phyloP scores from a whole-genome alignment of 2,888 invertebrate genomes.

The Napeogenes sylphis region DNA sequence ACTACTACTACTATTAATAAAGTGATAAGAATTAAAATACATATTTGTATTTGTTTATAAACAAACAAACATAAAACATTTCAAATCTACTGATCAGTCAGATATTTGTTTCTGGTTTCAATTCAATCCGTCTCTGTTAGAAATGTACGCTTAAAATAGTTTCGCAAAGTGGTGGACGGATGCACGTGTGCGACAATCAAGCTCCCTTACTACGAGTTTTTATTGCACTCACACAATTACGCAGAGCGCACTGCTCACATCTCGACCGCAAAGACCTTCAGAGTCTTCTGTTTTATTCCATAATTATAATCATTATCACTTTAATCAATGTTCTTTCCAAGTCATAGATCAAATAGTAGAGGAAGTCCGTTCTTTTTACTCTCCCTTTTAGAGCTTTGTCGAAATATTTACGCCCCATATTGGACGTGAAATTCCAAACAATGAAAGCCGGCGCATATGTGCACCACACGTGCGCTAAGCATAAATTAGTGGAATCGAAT shows the following conservation, averaged over 20 bases:
- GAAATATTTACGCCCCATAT: slow-evolving; percentile 75
- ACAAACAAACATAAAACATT: background rate
- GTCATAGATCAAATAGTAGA: slow-evolving; percentile 19
- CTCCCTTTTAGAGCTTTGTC: slow-evolving; percentile 70
- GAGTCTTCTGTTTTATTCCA: slow-evolving; percentile 31
- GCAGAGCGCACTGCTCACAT: slow-evolving; percentile 31
- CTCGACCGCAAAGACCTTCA: slow-evolving; percentile 40
- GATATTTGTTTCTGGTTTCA: slow-evolving; percentile 8
- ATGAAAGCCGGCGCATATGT: slow-evolving; percentile 53
- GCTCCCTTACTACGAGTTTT: slow-evolving; percentile 52
- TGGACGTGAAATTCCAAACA: slow-evolving; percentile 73
- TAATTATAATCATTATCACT: slow-evolving; percentile 6
- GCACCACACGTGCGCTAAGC: slow-evolving; percentile 62
- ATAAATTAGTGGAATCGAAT: slow-evolving; percentile 50
- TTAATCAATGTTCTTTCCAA: background rate
- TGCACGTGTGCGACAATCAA: slow-evolving; percentile 71
- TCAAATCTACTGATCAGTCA: background rate
- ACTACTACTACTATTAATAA: no score
- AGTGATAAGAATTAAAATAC: no score
- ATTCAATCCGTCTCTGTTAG: slow-evolving; percentile 22
- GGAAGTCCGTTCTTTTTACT: slow-evolving; percentile 48
- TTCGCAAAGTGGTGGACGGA: slow-evolving; percentile 68
- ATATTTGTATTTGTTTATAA: background rate
- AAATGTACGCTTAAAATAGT: slow-evolving; percentile 53
- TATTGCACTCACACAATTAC: slow-evolving; percentile 51